phyloP scores from a whole-genome alignment of 53 echinoderm and acorn worm species.

The Antedon mediterranea region DNA sequence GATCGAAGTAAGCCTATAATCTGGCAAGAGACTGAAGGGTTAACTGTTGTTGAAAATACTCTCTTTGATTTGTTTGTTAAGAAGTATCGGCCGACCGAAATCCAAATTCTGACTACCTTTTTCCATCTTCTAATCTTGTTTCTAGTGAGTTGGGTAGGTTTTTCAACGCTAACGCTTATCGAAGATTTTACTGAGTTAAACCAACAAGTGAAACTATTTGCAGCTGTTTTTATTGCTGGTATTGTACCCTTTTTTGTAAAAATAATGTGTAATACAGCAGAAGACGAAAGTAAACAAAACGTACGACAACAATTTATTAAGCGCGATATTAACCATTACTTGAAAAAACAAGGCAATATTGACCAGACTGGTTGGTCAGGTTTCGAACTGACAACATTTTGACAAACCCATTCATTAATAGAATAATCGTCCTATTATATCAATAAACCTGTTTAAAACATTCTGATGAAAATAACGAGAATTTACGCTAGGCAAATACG shows the following conservation, averaged over 20 bases:
- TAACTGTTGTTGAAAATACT: constrained; percentile 43
- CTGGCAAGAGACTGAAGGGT: too few relatives aligned
- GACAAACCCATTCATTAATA: too few relatives aligned
- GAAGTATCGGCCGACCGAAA: too few relatives aligned
- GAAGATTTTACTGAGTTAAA: constrained; percentile 55
- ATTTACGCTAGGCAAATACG: too few relatives aligned
- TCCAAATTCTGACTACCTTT: constrained; percentile 26
- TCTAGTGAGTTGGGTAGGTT: too few relatives aligned
- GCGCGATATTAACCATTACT: neutral
- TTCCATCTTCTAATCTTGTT: constrained; percentile 42
- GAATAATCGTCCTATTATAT: too few relatives aligned
- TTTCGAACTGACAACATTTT: too few relatives aligned
- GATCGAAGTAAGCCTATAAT: too few relatives aligned
- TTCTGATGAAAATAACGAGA: too few relatives aligned
- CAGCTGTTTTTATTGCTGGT: constrained; percentile 54
- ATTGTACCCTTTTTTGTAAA: constrained; percentile 20
- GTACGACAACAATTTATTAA: neutral
- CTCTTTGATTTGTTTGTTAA: constrained; percentile 47
- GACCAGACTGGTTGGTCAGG: neutral
- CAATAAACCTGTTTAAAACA: too few relatives aligned
- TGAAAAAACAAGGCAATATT: neutral
- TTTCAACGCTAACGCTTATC: constrained; percentile 45
- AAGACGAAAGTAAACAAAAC: neutral
- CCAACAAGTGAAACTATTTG: constrained; percentile 49
- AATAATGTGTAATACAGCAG: neutral